Base-by-base conservation (phyloP, 2,888 invertebrate species). In the Lasioglossum lativentre region DNA sequence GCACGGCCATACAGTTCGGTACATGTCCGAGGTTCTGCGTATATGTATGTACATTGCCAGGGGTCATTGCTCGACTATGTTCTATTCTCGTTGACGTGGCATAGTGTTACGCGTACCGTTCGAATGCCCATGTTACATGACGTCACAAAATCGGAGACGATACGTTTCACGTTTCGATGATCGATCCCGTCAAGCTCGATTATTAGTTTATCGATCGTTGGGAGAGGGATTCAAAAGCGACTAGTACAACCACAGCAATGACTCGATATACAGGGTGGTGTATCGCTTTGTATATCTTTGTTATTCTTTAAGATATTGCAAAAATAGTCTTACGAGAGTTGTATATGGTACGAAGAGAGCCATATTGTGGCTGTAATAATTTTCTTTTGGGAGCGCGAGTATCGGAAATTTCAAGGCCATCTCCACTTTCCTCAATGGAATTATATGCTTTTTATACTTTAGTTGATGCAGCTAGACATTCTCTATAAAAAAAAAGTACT, bases 41-140 rank as follows among this genome's bases (percentile, higher is more conserved):
- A 68, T n/a, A n/a, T n/a, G n/a, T 74, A 71, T 75, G 71, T 78
- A 71, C 76, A 87, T 75, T 75, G 42, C 27, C 82, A 72, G 82
- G 47, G 89, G 83, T 91, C 89, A 87, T 86, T 90, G 90, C 56
- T 86, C 86, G 80, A 80, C 66, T 56, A 78, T 85, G 82, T 85
- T 85, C 82, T 88, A 88, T 90, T 84, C 73, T 78, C 76, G 87
- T 90, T 82, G 83, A 86, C 82, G 88, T 71, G 74, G 63, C 72
- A 76, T 82, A 71, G 75, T 34, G 38, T 47, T 72, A 78, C 47
- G 27, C 34, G 59, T 47, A 52, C 30, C 52, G 47, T 40, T 56
- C 34, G 66, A 45, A 38, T 42, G 66, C 42, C 40, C n/a, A 16
- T 45, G 16, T 34, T n/a, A 52, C 38, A 56, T 71, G 40, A 10